These are phyloP conservation scores for Dusona sp. DNA, from an alignment of 2,888 invertebrate species.

Conservation along the genomic window DNA sequence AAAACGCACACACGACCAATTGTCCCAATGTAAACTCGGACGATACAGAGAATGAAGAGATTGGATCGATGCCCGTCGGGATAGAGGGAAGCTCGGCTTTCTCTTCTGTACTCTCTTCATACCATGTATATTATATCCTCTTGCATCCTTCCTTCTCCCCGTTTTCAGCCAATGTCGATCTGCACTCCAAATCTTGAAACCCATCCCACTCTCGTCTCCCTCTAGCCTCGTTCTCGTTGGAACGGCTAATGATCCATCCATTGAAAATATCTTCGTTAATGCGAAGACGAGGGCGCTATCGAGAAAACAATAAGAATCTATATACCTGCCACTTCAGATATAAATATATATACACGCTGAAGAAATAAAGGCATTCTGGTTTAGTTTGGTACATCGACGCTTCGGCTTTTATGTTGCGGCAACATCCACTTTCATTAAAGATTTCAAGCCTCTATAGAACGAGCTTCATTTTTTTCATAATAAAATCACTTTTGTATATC, in stretches of 20 bases:
- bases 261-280: constrained; percentile 75
- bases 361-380: constrained; percentile 37
- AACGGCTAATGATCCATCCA: constrained; percentile 78
- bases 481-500: neutral
- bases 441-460: constrained; percentile 19
- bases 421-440: constrained; percentile 44
- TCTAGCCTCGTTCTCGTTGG: constrained; percentile 35
- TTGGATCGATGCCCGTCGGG: constrained; percentile 52
- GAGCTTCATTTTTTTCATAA: neutral
- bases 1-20: constrained; percentile 68
- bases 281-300: constrained; percentile 62
- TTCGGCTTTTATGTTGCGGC: constrained; percentile 34
- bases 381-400: constrained; percentile 52
- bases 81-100: constrained; percentile 60
- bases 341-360: constrained; percentile 33
- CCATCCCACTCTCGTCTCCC: constrained; percentile 33
- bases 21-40: constrained; percentile 64
- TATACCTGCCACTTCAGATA: constrained; percentile 1
- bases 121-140: constrained; percentile 21
- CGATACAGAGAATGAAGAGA: constrained; percentile 31
- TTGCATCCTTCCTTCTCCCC: constrained; percentile 18
- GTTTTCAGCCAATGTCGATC: constrained; percentile 35
- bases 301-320: constrained; percentile 61
- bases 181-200: constrained; percentile 53
- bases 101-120: constrained; percentile 25